A percentile compares a stretch with the other conserved stretches of the same genome.
These are phyloP conservation scores for Eupithecia subfuscata DNA, from an alignment of 2,888 invertebrate species.

Conservation along the genomic window DNA sequence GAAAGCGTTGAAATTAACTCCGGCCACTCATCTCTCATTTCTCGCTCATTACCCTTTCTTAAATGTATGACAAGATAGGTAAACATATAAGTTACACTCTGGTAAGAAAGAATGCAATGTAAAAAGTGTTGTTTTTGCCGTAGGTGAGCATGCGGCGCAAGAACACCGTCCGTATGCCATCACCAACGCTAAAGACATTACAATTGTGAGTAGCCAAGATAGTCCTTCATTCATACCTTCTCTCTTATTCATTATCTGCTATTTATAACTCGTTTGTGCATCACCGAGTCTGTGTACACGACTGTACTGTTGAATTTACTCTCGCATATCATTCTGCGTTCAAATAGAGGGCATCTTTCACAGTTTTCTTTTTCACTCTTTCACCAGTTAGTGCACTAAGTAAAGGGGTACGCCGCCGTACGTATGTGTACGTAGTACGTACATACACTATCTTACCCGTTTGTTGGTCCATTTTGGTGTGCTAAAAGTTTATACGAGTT, in stretches of 20 bases:
- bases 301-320: background rate
- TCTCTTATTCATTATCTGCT: slow-evolving; percentile 12
- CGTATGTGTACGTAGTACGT: too few species aligned
- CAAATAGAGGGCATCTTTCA: too few species aligned
- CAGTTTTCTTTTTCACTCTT: too few species aligned
- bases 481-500: background rate
- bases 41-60: too few species aligned
- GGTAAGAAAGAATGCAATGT: slow-evolving; percentile 35
- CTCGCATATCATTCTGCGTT: background rate
- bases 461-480: background rate
- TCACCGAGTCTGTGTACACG: background rate
- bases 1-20: too few species aligned
- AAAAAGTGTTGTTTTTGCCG: slow-evolving; percentile 59
- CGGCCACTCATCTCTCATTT: too few species aligned
- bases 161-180: slow-evolving; percentile 61
- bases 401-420: too few species aligned
- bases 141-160: slow-evolving; percentile 69
- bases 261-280: background rate
- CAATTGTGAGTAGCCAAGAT: slow-evolving; percentile 67
- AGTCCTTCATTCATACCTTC: slow-evolving; percentile 29
- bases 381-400: too few species aligned
- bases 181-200: slow-evolving; percentile 66
- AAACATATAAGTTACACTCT: background rate
- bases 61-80: background rate
- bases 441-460: background rate